Conservation (phyloP, 2,888 invertebrate species). For the Caenorhabditis panamensis region DNA sequence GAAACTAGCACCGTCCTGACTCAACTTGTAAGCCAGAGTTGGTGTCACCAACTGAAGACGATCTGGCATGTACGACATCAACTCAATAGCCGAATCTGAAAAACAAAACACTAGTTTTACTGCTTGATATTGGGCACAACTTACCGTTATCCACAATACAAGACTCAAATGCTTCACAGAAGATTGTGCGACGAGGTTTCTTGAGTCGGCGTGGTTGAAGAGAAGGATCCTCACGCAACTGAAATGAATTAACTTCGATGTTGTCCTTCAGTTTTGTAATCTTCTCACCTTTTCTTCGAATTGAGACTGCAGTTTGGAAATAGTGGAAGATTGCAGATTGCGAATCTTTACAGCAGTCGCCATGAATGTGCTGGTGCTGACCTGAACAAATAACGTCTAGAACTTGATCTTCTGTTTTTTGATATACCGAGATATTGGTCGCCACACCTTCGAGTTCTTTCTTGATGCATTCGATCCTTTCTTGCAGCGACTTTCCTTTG, state of each 20-base stretch:
- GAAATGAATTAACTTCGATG: conserved; percentile 1
- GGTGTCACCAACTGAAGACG: conserved; percentile 79
- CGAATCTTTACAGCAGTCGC: conserved; percentile 75
- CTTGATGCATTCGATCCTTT: conserved; percentile 62
- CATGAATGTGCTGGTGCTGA: conserved; percentile 72
- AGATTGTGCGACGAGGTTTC: conserved; percentile 50
- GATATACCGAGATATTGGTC: conserved; percentile 36
- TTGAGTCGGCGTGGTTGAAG: conserved; percentile 27
- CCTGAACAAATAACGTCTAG: too few species aligned
- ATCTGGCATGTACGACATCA: conserved; percentile 75
- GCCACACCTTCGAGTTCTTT: conserved; percentile 65
- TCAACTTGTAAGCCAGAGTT: conserved; percentile 73
- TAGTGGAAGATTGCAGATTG: conserved; percentile 77
- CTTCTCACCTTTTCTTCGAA: conserved; percentile 49
- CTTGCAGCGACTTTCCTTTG: conserved; percentile 61
- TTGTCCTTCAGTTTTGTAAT: neutral
- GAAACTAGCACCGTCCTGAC: conserved; percentile 79
- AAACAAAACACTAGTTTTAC: neutral
- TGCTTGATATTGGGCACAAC: neutral
- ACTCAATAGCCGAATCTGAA: conserved; percentile 73
- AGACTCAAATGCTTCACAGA: conserved; percentile 61
- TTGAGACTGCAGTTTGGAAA: conserved; percentile 73
- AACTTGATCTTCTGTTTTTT: neutral
- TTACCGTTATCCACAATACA: conserved; percentile 49
- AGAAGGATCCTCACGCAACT: conserved; percentile 40